These are phyloP conservation scores for Leistus spinibarbis DNA, from an alignment of 2,888 invertebrate species.

Conservation along the genomic window DNA sequence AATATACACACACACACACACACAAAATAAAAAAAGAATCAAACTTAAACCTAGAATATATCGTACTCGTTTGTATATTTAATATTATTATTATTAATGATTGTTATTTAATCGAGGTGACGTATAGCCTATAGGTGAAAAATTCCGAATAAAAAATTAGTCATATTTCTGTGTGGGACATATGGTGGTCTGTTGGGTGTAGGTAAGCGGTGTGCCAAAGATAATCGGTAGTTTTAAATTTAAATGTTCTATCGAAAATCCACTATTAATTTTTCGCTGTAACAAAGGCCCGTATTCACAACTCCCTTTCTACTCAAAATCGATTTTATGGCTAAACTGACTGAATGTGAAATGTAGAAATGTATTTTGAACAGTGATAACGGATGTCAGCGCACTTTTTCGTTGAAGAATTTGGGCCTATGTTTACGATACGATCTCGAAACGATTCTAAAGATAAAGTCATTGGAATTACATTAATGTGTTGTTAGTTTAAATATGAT, in stretches of 20 bases:
- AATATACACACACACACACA: slow-evolving; percentile 18
- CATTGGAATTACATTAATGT: background rate
- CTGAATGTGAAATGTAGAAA: no score
- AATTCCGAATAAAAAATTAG: slow-evolving; percentile 18
- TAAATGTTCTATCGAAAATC: slow-evolving; percentile 2
- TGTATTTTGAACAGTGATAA: no score
- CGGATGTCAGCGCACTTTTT: no score
- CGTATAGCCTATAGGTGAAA: slow-evolving; percentile 28
- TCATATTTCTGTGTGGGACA: background rate
- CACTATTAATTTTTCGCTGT: background rate
- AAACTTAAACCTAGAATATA: slow-evolving; percentile 34
- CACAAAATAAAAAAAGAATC: slow-evolving; percentile 22
- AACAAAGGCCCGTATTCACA: no score
- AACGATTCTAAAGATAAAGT: background rate
- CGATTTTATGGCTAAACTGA: no score
- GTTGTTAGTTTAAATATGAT: no score
- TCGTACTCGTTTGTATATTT: slow-evolving; percentile 40
- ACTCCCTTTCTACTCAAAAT: no score
- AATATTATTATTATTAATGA: slow-evolving; percentile 14
- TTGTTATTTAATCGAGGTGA: slow-evolving; percentile 33
- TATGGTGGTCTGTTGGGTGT: slow-evolving; percentile 21
- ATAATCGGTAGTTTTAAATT: slow-evolving; percentile 27
- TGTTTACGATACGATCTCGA: background rate
- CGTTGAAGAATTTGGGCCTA: no score
- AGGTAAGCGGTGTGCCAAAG: slow-evolving; percentile 9